Evolutionary conservation across 2,888 invertebrate species (phyloP).

Genomic region (Saturnia japonica): DNA sequence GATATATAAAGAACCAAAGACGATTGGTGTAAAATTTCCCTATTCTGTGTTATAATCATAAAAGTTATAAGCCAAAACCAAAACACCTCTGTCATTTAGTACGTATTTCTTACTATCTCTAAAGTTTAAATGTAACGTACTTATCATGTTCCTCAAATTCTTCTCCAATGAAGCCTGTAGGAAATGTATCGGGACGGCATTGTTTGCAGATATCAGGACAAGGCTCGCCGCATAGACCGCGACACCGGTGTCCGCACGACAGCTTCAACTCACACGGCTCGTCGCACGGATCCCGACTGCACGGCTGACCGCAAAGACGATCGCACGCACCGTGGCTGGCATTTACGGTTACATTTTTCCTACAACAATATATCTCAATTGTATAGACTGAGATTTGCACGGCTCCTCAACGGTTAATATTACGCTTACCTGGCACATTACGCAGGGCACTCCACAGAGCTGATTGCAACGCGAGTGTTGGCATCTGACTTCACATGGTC

Average conservation of each 20-base stretch:
- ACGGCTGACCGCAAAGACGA: conserved; percentile 70
- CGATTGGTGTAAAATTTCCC: no score
- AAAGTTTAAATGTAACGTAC: conserved; percentile 39
- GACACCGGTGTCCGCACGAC: conserved; percentile 83
- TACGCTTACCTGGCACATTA: conserved; percentile 65
- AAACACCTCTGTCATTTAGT: no score
- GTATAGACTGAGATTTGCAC: no score
- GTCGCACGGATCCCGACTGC: conserved; percentile 68
- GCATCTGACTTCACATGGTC: conserved; percentile 73
- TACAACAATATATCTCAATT: conserved; percentile 29
- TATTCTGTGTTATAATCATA: no score
- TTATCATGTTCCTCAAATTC: conserved; percentile 74
- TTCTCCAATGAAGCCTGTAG: conserved; percentile 62
- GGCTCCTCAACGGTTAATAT: not conserved
- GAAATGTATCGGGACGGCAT: conserved; percentile 80
- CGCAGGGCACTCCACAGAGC: conserved; percentile 78
- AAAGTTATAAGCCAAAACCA: no score
- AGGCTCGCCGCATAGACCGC: conserved; percentile 87
- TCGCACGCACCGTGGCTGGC: conserved; percentile 75
- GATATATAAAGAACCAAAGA: no score
- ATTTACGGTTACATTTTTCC: conserved; percentile 67
- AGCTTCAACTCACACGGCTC: conserved; percentile 59
- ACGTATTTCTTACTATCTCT: no score
- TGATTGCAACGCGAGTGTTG: conserved; percentile 76
- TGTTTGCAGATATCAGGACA: conserved; percentile 83